Percentiles rank a stretch among this genome's conserved stretches.
phyloP scores from a whole-genome alignment of 2,113 vertebrate genomes.

The Atherinomorus stipes region DNA sequence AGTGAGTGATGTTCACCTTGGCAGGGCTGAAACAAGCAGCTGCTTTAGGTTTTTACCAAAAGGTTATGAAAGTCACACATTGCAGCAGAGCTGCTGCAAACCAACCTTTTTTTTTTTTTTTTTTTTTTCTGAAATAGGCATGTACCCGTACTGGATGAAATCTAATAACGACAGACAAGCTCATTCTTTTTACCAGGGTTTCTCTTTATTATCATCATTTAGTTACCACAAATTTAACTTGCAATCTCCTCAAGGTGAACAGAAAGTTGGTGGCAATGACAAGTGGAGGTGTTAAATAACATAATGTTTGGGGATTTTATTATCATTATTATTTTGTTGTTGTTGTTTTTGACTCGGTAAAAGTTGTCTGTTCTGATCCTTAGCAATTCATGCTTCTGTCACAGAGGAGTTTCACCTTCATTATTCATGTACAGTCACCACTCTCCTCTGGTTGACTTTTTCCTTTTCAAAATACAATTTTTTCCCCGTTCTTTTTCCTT shows the following conservation, averaged over 20 bases:
- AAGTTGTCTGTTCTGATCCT: slow-evolving; percentile 46
- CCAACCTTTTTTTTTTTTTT: too few relatives aligned
- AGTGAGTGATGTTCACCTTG: slow-evolving; percentile 10
- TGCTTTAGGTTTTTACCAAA: slow-evolving; percentile 22
- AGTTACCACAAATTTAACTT: too few relatives aligned
- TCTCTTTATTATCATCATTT: slow-evolving; percentile 36
- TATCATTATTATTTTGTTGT: slow-evolving; percentile 42
- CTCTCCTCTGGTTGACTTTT: slow-evolving; percentile 30
- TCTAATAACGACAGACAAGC: neutral
- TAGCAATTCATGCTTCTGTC: slow-evolving; percentile 69
- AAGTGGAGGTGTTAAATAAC: slow-evolving; percentile 46
- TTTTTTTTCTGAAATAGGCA: too few relatives aligned
- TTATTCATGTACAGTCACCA: slow-evolving; percentile 74
- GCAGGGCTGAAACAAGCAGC: slow-evolving; percentile 31
- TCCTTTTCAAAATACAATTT: too few relatives aligned
- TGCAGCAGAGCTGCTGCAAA: too few relatives aligned
- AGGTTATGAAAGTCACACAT: too few relatives aligned
- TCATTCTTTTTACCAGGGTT: slow-evolving; percentile 12
- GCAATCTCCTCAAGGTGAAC: too few relatives aligned
- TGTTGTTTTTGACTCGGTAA: slow-evolving; percentile 57
- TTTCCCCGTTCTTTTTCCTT: too few relatives aligned
- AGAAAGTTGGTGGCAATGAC: slow-evolving; percentile 27
- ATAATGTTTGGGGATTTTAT: slow-evolving; percentile 43
- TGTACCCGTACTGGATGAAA: neutral
- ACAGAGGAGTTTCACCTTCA: slow-evolving; percentile 52